Evolutionary conservation across 1,140 invertebrate genomes (phyloP).

Genomic region (Tribolium castaneum): DNA sequence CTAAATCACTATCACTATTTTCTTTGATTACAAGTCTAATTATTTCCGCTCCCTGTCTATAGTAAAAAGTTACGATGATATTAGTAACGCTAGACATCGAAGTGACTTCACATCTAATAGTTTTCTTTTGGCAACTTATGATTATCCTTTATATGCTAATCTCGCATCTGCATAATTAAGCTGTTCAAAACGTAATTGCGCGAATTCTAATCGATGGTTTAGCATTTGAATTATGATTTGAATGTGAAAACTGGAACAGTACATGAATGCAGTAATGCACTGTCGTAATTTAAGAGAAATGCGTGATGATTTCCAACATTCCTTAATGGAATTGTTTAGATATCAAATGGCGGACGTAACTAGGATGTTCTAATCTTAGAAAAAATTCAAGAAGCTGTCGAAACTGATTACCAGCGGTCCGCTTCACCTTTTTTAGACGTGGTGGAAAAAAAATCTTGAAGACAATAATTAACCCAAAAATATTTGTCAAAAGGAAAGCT

Average conservation of each 20-base stretch:
- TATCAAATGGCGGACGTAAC: not conserved
- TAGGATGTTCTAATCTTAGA: not conserved
- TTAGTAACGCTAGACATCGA: not conserved
- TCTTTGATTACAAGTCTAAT: not conserved
- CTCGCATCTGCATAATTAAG: not conserved
- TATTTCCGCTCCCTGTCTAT: not conserved
- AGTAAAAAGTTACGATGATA: not conserved
- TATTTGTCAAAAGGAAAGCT: too few relatives aligned
- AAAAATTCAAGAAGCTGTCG: not conserved
- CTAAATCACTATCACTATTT: not conserved
- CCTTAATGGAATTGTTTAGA: not conserved
- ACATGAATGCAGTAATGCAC: not conserved
- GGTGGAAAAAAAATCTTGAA: not conserved
- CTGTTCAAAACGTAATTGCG: not conserved
- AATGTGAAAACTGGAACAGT: not conserved
- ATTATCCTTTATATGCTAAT: conserved; percentile 17
- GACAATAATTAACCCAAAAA: not conserved
- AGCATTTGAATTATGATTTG: not conserved
- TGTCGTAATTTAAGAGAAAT: not conserved
- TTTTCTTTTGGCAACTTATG: conserved; percentile 5
- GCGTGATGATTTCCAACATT: not conserved
- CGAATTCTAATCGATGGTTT: not conserved
- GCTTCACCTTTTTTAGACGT: too few relatives aligned
- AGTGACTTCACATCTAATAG: not conserved
- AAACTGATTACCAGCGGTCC: too few relatives aligned